phyloP scores from a whole-genome alignment of 2,797 vertebrate species.

The Rhadinocentrus ornatus region DNA sequence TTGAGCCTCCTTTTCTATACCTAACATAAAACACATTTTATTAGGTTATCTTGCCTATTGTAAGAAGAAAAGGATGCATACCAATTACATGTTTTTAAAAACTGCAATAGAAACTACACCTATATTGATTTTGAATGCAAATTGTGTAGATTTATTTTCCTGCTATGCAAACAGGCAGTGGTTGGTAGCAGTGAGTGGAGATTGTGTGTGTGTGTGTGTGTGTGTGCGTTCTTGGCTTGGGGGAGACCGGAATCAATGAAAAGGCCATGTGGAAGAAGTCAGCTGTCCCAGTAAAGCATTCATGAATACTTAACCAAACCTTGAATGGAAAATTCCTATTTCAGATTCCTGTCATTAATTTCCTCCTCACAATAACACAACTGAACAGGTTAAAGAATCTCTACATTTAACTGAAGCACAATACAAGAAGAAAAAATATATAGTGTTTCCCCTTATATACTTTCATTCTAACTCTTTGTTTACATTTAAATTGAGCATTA shows the following conservation, averaged over 20 bases:
- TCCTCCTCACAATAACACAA: conserved; percentile 5
- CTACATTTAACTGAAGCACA: conserved; percentile 20
- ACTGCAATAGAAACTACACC: conserved; percentile 28
- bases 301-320: conserved; percentile 66
- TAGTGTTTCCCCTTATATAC: not conserved
- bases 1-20: conserved; percentile 1
- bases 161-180: conserved; percentile 59
- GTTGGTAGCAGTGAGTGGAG: conserved; percentile 22
- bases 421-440: not conserved
- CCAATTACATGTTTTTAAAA: conserved; percentile 3
- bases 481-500: not conserved
- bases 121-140: conserved; percentile 56
- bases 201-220: conserved; percentile 15
- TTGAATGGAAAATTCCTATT: conserved; percentile 52
- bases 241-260: conserved; percentile 48
- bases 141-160: conserved; percentile 53
- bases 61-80: not conserved
- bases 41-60: not conserved
- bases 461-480: not conserved
- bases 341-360: conserved; percentile 15
- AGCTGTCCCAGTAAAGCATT: conserved; percentile 56
- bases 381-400: not conserved
- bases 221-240: conserved; percentile 31
- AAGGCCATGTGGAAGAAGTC: conserved; percentile 60
- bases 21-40: not conserved